Evolutionary conservation across 2,797 vertebrate genomes (phyloP).

Genomic region (Propithecus perrieri): DNA sequence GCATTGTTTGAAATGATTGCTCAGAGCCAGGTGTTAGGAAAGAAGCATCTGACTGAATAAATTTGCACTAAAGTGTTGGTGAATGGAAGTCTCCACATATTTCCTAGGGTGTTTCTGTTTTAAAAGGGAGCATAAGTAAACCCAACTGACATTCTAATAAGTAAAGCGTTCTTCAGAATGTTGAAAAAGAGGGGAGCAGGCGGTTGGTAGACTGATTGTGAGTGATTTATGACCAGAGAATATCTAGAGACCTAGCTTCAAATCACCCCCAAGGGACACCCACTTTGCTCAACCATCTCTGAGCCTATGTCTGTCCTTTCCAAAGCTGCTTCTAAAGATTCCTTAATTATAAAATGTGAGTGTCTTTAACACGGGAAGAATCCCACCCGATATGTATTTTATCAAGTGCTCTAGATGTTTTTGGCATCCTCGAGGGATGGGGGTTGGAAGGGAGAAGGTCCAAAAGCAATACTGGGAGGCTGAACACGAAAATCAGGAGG

Average conservation of each 20-base stretch:
- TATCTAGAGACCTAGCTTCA: background rate
- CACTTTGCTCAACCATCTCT: background rate
- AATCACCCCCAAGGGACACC: background rate
- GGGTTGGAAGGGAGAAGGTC: background rate
- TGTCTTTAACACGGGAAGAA: background rate
- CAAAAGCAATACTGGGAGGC: background rate
- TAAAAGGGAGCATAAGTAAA: background rate
- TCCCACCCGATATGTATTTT: slow-evolving; percentile 23
- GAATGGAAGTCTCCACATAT: background rate
- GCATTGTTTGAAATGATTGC: background rate
- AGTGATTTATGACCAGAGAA: background rate
- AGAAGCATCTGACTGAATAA: background rate
- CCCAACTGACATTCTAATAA: background rate
- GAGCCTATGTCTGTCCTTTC: background rate
- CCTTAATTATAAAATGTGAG: background rate
- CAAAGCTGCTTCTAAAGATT: background rate
- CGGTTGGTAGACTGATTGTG: background rate
- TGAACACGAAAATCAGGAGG: slow-evolving; percentile 60
- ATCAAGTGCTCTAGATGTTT: slow-evolving; percentile 23
- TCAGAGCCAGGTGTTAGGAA: background rate
- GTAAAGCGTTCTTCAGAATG: background rate
- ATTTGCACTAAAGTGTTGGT: background rate
- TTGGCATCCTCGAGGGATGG: background rate
- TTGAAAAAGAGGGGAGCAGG: background rate
- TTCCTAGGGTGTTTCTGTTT: background rate